phyloP scores from a whole-genome alignment of 1,140 invertebrate genomes.

The Lamellibrachia luymesi region DNA sequence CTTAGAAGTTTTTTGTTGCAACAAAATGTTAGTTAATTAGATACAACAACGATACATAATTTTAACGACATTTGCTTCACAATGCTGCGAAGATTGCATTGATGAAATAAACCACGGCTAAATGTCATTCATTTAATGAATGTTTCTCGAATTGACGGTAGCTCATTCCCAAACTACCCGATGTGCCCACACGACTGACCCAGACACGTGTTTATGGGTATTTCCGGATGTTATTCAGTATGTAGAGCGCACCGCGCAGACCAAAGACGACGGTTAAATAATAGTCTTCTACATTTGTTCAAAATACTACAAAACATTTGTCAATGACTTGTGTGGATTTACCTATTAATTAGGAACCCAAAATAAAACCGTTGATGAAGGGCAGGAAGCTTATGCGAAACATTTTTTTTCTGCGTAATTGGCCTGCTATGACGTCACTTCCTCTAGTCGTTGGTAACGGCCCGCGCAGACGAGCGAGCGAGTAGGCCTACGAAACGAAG shows the following conservation, averaged over 20 bases:
- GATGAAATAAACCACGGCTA: background rate
- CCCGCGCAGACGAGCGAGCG: background rate
- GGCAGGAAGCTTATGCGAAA: too few relatives aligned
- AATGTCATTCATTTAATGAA: background rate
- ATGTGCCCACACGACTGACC: background rate
- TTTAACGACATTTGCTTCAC: background rate
- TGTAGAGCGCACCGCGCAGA: too few relatives aligned
- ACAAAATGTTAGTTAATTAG: background rate
- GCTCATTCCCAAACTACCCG: background rate
- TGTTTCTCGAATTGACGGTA: background rate
- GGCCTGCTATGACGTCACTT: background rate
- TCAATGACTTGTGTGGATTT: too few relatives aligned
- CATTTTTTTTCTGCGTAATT: too few relatives aligned
- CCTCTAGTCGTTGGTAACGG: too few relatives aligned
- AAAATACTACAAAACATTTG: too few relatives aligned
- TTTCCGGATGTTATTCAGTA: too few relatives aligned
- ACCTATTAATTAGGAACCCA: too few relatives aligned
- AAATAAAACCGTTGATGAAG: too few relatives aligned
- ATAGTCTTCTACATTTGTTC: too few relatives aligned
- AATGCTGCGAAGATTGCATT: background rate
- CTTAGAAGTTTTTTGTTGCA: background rate
- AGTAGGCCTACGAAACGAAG: background rate
- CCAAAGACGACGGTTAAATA: too few relatives aligned
- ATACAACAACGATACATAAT: background rate
- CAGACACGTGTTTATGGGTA: background rate